A percentile compares a stretch with the other conserved stretches of the same genome.
phyloP scores from a whole-genome alignment of 2,797 vertebrate genomes.

The Paramormyrops hopkinsi region DNA sequence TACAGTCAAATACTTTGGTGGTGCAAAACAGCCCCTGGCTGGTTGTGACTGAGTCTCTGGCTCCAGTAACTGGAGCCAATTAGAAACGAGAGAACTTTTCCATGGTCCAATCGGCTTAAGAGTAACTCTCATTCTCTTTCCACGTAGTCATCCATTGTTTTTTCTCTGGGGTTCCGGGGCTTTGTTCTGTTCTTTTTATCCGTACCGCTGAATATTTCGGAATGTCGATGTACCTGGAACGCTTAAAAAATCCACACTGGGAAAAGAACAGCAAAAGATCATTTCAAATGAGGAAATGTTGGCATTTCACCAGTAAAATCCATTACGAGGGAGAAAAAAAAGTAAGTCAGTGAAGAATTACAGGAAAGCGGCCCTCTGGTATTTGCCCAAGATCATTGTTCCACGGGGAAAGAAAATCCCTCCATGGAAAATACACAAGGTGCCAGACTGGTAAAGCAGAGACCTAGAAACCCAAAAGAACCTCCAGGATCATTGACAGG shows the following conservation, averaged over 20 bases:
- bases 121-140: conserved; percentile 86
- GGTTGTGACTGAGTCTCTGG: conserved; percentile 19
- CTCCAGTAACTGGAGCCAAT: conserved; percentile 7
- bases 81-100: background rate
- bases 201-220: conserved; percentile 89
- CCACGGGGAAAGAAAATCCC: background rate
- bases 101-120: conserved; percentile 47
- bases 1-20: conserved; percentile 2
- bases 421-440: conserved; percentile 26
- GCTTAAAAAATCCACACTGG: conserved; percentile 95
- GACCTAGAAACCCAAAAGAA: conserved; percentile 30
- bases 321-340: background rate
- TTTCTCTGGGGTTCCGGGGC: conserved; percentile 65
- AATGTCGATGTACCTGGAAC: conserved; percentile 79
- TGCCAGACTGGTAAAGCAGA: conserved; percentile 34
- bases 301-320: background rate
- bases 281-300: background rate
- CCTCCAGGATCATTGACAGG: conserved; percentile 29
- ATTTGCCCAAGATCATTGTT: background rate
- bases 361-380: background rate
- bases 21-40: conserved; percentile 21
- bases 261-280: conserved; percentile 17
- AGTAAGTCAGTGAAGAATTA: background rate
- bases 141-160: conserved; percentile 91
- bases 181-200: conserved; percentile 79